Evolutionary conservation across 1,140 invertebrate species (phyloP).

Genomic region (Leptopilina boulardi): DNA sequence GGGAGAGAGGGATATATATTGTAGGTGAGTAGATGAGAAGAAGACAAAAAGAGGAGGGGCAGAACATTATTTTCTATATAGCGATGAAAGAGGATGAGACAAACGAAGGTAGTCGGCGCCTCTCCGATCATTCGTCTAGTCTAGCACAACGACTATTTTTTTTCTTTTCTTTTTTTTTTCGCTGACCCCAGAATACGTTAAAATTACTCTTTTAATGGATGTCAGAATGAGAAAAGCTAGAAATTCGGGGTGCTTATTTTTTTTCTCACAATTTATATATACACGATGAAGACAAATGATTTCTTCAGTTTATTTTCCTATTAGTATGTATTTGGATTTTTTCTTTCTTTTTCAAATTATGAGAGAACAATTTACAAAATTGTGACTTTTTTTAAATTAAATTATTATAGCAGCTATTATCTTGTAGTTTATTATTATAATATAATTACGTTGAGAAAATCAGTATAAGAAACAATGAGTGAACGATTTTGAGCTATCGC

Average conservation of each 20-base stretch:
- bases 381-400: too few species aligned
- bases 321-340: not conserved
- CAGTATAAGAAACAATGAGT: constrained; percentile 71
- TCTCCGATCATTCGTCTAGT: constrained; percentile 72
- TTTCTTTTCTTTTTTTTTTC: constrained; percentile 73
- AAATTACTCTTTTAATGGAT: constrained; percentile 72
- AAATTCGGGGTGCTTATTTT: constrained; percentile 65
- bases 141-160: constrained; percentile 72
- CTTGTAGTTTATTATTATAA: too few species aligned
- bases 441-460: constrained; percentile 70
- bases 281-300: constrained; percentile 41
- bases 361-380: constrained; percentile 5
- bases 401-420: too few species aligned
- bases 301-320: constrained; percentile 26
- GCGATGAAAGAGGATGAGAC: constrained; percentile 22
- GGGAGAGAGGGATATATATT: constrained; percentile 9
- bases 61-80: constrained; percentile 31
- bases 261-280: constrained; percentile 49
- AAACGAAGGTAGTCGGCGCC: constrained; percentile 67
- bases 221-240: constrained; percentile 61
- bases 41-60: not conserved
- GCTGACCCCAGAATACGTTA: constrained; percentile 65
- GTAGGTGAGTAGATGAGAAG: constrained; percentile 8
- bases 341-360: too few species aligned
- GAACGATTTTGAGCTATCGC: not conserved